These are phyloP conservation scores for Colostygia pectinataria DNA, from an alignment of 2,888 invertebrate genomes.

Conservation along the genomic window DNA sequence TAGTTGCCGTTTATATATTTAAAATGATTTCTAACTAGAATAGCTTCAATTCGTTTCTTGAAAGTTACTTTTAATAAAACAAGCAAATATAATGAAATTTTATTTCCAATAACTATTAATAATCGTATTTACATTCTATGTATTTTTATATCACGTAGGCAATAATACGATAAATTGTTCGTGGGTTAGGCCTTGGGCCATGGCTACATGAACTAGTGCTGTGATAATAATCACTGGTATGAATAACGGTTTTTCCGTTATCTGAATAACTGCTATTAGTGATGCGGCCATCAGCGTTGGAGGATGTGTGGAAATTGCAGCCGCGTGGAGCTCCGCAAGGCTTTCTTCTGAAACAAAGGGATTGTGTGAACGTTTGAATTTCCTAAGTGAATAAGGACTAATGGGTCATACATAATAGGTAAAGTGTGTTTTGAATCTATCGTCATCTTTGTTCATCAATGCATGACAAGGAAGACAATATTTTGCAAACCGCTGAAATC, in stretches of 20 bases:
- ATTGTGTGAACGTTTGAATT: constrained; percentile 38
- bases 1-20: too few relatives aligned
- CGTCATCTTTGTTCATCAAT: too few relatives aligned
- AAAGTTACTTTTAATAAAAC: too few relatives aligned
- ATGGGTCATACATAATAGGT: too few relatives aligned
- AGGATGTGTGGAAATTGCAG: constrained; percentile 51
- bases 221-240: constrained; percentile 52
- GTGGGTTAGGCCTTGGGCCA: constrained; percentile 50
- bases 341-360: constrained; percentile 79
- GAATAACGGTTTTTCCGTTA: constrained; percentile 48
- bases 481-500: too few relatives aligned
- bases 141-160: constrained; percentile 68
- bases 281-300: constrained; percentile 45
- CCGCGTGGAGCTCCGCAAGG: constrained; percentile 76
- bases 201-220: constrained; percentile 42
- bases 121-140: constrained; percentile 53
- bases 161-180: constrained; percentile 57
- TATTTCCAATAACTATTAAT: constrained; percentile 71
- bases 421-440: too few relatives aligned
- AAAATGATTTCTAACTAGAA: too few relatives aligned
- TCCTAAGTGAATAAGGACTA: not conserved
- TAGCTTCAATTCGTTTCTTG: too few relatives aligned
- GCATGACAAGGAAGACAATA: too few relatives aligned
- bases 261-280: constrained; percentile 46
- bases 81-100: constrained; percentile 66